Evolutionary conservation across 2,113 vertebrate genomes (phyloP), one percentile per base, ranked within the genome.

Genomic region (Caranx ignobilis): DNA sequence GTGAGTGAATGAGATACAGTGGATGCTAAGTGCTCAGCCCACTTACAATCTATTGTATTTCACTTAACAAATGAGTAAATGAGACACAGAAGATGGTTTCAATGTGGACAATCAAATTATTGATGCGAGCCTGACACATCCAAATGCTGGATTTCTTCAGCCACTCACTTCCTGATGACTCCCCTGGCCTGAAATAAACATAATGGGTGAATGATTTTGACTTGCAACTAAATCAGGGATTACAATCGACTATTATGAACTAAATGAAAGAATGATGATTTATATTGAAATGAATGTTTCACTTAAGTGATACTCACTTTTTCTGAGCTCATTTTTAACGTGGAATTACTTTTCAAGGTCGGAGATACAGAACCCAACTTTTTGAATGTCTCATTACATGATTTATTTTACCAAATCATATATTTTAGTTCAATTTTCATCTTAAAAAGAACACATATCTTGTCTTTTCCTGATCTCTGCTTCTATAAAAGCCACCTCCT

Each of bases 11-110:
- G 77, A 76, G 69, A 55, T 74, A 11, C 39, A 55, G n/a, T 31
- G 11, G 68, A 89, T 32, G 43, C 45, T 79, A 75, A 88, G 71
- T 79, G 77, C 74, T 75, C 5, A 6, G 60, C 13, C 45, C 68
- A 45, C 56, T 81, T 26, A 75, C 11, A 47, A 55, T 39, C 41
- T 78, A 77, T 52, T 85, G 64, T 59, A 62, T 79, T 80, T 79
- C 75, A 75, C 54, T 69, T 50, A 64, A 64, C 50, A 80, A 80
- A 87, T 63, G 57, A 87, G 60, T 37, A 67, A 64, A 77, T 26
- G 47, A 77, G 65, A 75, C 19, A 34, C 19, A 39, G 37, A 8
- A 67, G 32, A 78, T 50, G 10, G 18, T 63, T 75, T 86, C 21
- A 15, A 77, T 39, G 65, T 34, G 48, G 32, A 43, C 10, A 70